A percentile compares a stretch with the other conserved stretches of the same genome.
Evolutionary conservation across 2,888 invertebrate species (phyloP).

Genomic region (Apodemia hepburni): DNA sequence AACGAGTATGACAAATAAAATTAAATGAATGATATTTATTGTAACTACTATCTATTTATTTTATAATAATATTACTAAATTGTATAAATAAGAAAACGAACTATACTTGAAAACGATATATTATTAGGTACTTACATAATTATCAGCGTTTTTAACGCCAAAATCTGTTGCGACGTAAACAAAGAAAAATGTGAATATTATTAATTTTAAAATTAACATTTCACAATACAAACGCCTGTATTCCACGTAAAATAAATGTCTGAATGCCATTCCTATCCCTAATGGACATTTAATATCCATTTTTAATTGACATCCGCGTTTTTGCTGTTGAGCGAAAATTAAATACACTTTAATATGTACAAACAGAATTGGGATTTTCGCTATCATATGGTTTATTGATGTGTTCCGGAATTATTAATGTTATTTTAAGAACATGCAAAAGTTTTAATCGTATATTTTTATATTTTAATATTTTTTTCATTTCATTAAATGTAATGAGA

Average conservation of each 20-base stretch:
- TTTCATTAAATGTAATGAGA: no score
- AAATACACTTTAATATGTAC: conserved; percentile 7
- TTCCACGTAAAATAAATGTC: conserved; percentile 3
- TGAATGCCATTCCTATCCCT: conserved; percentile 17
- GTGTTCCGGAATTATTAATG: not conserved
- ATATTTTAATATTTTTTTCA: no score
- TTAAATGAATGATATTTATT: no score
- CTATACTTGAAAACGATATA: no score
- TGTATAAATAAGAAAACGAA: no score
- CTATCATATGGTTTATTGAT: conserved; percentile 1
- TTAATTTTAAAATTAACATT: conserved; percentile 10
- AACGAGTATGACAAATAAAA: no score
- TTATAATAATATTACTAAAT: no score
- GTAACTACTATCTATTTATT: no score
- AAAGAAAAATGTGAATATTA: not conserved
- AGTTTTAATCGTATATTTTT: no score
- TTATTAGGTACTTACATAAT: conserved; percentile 5
- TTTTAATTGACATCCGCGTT: conserved; percentile 13
- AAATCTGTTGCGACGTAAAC: not conserved
- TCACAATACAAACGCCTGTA: not conserved
- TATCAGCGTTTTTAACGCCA: not conserved
- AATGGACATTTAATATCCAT: conserved; percentile 33
- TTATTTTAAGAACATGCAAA: no score
- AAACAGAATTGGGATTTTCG: conserved; percentile 15
- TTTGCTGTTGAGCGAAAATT: conserved; percentile 10